These are phyloP conservation scores for Tragopan temminckii DNA, from an alignment of 2,797 vertebrate genomes.

Conservation along the genomic window DNA sequence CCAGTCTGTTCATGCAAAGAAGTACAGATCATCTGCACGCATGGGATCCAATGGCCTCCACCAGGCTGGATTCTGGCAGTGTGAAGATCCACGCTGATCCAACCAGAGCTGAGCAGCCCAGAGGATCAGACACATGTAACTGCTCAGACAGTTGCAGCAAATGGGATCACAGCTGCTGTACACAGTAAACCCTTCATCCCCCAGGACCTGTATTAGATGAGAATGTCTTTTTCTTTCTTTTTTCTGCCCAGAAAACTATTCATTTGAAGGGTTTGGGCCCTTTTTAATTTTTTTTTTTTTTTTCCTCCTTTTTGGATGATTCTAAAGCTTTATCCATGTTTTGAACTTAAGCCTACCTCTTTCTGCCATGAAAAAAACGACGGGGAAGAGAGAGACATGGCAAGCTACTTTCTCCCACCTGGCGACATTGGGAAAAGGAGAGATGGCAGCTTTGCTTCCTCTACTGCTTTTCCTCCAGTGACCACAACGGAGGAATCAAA, in stretches of 20 bases:
- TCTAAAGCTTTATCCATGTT: not conserved
- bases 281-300: not conserved
- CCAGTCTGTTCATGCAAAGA: not conserved
- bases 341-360: not conserved
- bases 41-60: no score
- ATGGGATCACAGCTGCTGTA: not conserved
- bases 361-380: not conserved
- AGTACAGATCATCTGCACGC: not conserved
- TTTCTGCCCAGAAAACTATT: not conserved
- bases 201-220: not conserved
- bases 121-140: not conserved
- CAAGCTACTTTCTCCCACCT: not conserved
- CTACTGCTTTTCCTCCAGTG: not conserved
- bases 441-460: not conserved
- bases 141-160: not conserved
- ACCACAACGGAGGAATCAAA: not conserved
- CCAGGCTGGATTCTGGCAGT: no score
- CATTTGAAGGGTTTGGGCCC: not conserved
- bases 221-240: not conserved
- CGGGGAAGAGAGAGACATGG: accelerated
- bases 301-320: not conserved
- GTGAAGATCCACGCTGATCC: not conserved
- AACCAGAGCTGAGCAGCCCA: not conserved
- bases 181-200: not conserved
- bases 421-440: not conserved